phyloP scores from a whole-genome alignment of 2,888 invertebrate species.

The Sarcophaga variegata region DNA sequence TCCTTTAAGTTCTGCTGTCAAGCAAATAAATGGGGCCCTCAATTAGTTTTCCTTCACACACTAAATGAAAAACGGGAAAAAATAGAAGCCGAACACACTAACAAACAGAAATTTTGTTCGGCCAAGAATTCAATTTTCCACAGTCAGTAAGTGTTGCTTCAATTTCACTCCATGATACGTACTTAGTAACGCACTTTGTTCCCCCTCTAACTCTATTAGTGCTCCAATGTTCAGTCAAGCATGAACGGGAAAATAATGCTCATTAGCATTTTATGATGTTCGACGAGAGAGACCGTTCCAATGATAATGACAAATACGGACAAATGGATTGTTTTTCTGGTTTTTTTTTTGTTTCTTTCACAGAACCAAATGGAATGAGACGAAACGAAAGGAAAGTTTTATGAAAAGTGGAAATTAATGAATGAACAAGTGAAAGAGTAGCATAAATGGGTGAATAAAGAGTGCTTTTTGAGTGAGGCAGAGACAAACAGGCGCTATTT shows the following conservation, averaged over 20 bases:
- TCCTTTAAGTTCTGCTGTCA: too few relatives aligned
- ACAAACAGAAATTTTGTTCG: neutral
- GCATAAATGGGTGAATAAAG: neutral
- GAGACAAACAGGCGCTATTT: constrained; percentile 62
- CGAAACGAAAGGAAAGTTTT: neutral
- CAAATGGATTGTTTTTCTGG: constrained; percentile 14
- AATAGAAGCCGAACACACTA: neutral
- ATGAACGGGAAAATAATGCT: constrained; percentile 49
- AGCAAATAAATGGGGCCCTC: neutral
- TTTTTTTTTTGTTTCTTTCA: neutral
- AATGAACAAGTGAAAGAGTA: neutral
- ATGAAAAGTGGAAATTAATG: constrained; percentile 1
- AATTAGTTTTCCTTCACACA: neutral
- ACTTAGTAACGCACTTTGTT: neutral
- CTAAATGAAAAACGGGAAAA: neutral
- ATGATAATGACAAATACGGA: constrained; percentile 57
- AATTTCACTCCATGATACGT: neutral
- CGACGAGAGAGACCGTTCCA: constrained; percentile 36
- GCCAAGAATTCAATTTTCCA: neutral
- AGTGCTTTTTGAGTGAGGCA: neutral
- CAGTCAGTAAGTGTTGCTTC: constrained; percentile 8
- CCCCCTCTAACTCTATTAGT: neutral
- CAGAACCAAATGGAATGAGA: neutral
- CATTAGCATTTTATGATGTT: constrained; percentile 67
- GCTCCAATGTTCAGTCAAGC: constrained; percentile 47